These are phyloP conservation scores for Drosophila austrosaltans DNA, from an alignment of 2,888 invertebrate species.

Conservation along the genomic window DNA sequence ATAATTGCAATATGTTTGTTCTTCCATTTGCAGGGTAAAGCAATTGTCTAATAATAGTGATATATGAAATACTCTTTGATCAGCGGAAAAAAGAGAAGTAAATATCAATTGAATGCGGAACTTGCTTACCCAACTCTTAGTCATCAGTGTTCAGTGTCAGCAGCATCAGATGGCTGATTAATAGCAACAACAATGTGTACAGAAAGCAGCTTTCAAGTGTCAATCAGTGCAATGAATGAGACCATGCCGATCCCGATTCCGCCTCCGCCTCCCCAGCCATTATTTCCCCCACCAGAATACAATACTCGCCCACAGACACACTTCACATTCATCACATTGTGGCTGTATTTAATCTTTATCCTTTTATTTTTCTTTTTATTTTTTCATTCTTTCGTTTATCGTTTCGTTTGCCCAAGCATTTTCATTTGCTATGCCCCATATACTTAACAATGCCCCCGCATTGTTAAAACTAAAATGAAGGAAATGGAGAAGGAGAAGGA, in stretches of 20 bases:
- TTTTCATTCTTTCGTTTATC: conserved; percentile 33
- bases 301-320: conserved; percentile 14
- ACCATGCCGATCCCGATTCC: not conserved
- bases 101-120: conserved; percentile 25
- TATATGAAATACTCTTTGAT: not conserved
- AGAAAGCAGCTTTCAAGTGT: conserved; percentile 58
- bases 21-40: too few species aligned
- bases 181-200: conserved; percentile 48
- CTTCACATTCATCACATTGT: conserved; percentile 21
- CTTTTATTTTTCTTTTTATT: conserved; percentile 17
- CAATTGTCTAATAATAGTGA: too few species aligned
- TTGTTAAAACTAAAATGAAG: conserved; percentile 17
- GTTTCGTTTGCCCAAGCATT: conserved; percentile 58
- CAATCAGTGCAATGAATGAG: conserved; percentile 54
- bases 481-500: not conserved
- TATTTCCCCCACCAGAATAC: conserved; percentile 10
- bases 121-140: conserved; percentile 44
- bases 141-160: conserved; percentile 43
- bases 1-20: too few species aligned
- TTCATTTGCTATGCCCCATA: conserved; percentile 34
- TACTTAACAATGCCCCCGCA: conserved; percentile 25
- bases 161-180: conserved; percentile 43
- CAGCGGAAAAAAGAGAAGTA: not conserved
- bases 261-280: not conserved
- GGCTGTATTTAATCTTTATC: conserved; percentile 29